Base-by-base conservation (phyloP, 2,113 vertebrate genomes). In the Semnornis frantzii region DNA sequence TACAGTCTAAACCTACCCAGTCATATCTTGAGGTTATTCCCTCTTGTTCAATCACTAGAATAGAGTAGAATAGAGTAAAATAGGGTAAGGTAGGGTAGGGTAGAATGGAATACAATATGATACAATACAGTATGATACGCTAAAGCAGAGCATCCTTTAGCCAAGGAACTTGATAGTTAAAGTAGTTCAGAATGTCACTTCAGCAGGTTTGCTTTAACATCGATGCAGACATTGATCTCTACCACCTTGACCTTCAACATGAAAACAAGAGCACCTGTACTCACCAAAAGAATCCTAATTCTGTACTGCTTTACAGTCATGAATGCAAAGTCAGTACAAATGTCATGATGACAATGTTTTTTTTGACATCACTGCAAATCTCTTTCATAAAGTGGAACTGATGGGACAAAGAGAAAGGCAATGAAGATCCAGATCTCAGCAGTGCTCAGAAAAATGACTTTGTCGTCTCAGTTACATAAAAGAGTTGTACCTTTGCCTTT, bases 271-370 rank as follows among this genome's bases (percentile, higher is more conserved):
- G 62, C 63, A 74, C 25, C 37, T 63, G 44, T 28, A 86, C 8
- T 25, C 50, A 59, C 16, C 44, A 73, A 34, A 79, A 82, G 74
- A 92, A 92, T 82, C 44, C n/a, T 87, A 82, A 93, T 94, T 75
- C 71, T 85, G 10, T 65, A 21, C 7, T 79, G 50, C 44, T 68
- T 93, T 72, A 23, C 21, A 91, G 39, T 66, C 78, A 44, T 73
- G 89, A 95, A 91, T 82, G 71, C 28, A 64, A 95, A 96, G 74
- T 65, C 33, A 71, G 78, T 31, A 62, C 0, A 0, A 23, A 65
- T 89, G 85, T 70, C 89, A 74, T 27, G 25, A 71, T 89, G 84
- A 92, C 2, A 30, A 28, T 57, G 4, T 13, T 62, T 39, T 0
- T 68, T 90, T 72, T 42, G 55, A 84, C 31, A 75, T 31, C 19